These are phyloP conservation scores for Tichodroma muraria DNA, from an alignment of 2,113 vertebrate genomes.

Conservation along the genomic window DNA sequence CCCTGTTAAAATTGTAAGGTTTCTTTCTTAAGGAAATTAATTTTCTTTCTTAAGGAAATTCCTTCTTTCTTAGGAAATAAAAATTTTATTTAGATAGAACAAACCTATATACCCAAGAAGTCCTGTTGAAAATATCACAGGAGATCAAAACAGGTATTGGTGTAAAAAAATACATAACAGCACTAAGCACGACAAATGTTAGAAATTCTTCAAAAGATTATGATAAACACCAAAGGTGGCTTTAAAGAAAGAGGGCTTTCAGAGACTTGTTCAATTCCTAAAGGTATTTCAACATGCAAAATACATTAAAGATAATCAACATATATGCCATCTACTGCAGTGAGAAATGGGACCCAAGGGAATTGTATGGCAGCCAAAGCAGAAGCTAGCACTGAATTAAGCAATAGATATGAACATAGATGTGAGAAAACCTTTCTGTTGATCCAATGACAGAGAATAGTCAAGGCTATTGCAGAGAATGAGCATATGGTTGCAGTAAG, in stretches of 20 bases:
- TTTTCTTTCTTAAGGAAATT: background rate
- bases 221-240: background rate
- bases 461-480: background rate
- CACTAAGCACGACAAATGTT: background rate
- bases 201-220: background rate
- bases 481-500: conserved; percentile 3
- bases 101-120: background rate
- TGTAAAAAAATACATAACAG: background rate
- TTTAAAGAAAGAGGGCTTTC: background rate
- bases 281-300: background rate
- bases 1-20: background rate
- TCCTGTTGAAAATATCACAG: background rate
- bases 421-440: background rate
- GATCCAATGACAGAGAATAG: background rate
- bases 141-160: background rate
- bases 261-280: background rate
- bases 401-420: background rate
- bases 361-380: background rate
- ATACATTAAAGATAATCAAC: background rate
- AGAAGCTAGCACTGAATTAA: background rate
- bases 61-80: background rate
- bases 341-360: background rate
- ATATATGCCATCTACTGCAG: background rate
- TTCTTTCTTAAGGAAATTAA: background rate
- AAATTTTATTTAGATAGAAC: background rate